These are phyloP conservation scores for Halcyon badia DNA, from an alignment of 2,797 vertebrate genomes.

Conservation along the genomic window DNA sequence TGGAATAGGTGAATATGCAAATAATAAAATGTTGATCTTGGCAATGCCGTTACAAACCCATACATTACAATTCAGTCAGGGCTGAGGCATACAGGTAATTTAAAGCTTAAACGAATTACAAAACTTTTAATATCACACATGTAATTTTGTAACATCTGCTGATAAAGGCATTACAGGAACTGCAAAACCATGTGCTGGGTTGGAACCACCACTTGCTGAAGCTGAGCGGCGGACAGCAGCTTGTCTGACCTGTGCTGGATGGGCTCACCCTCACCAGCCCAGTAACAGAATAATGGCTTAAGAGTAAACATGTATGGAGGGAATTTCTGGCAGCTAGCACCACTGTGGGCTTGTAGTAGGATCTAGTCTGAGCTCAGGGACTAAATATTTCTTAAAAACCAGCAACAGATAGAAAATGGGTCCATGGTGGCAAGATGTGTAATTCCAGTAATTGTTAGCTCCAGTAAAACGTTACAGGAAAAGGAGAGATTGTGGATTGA, in stretches of 20 bases:
- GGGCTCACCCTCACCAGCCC: not conserved
- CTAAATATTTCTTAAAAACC: not conserved
- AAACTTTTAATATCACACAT: not conserved
- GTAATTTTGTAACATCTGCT: not conserved
- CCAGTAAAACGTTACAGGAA: not conserved
- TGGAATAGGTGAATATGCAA: not conserved
- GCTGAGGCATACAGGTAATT: not conserved
- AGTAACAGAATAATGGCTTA: not conserved
- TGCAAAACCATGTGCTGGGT: not conserved
- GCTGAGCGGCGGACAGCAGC: not conserved
- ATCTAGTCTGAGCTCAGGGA: not conserved
- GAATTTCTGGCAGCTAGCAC: not conserved
- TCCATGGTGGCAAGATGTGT: not conserved
- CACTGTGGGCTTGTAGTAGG: not conserved
- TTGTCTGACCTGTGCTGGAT: not conserved
- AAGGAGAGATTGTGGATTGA: not conserved
- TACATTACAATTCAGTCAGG: not conserved
- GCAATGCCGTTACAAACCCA: not conserved
- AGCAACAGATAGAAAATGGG: not conserved
- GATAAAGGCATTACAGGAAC: not conserved
- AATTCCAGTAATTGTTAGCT: not conserved
- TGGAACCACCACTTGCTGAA: not conserved
- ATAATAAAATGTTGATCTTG: not conserved
- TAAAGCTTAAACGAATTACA: not conserved
- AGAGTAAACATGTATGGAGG: not conserved